Evolutionary conservation across 2,113 vertebrate species (phyloP).

Genomic region (Onychostoma macrolepis): DNA sequence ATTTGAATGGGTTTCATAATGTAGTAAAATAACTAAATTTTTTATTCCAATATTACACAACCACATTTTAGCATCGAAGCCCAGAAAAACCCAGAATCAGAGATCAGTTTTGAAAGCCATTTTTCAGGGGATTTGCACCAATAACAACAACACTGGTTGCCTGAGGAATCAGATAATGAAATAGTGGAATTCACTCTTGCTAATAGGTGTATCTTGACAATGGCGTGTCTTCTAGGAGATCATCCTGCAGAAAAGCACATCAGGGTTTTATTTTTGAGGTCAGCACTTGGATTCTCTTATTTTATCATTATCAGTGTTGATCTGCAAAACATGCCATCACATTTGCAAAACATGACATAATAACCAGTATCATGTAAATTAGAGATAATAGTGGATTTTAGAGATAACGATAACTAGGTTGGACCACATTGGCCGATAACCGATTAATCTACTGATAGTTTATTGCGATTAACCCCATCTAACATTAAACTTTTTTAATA

Average conservation of each 20-base stretch:
- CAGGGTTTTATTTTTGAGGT: not conserved
- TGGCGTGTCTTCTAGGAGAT: slow-evolving; percentile 90
- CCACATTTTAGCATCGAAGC: not conserved
- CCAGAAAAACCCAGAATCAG: not conserved
- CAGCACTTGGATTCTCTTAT: not conserved
- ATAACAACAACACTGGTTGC: not conserved
- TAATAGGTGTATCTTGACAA: slow-evolving; percentile 87
- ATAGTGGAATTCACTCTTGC: not conserved
- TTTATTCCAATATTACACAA: not conserved
- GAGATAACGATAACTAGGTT: too few relatives aligned
- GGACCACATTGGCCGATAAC: not conserved
- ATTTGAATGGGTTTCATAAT: too few relatives aligned
- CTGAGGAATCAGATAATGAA: slow-evolving; percentile 10
- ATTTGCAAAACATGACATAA: not conserved
- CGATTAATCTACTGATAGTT: too few relatives aligned
- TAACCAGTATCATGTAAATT: not conserved
- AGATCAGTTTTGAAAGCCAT: not conserved
- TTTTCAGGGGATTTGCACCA: not conserved
- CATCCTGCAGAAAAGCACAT: slow-evolving; percentile 75
- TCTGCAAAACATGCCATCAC: not conserved
- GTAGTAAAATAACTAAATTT: too few relatives aligned
- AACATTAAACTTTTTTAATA: too few relatives aligned
- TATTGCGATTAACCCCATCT: too few relatives aligned
- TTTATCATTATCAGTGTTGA: not conserved
- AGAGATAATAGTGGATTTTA: not conserved